Evolutionary conservation across 2,113 vertebrate species (phyloP).

Genomic region (Merops nubicus): DNA sequence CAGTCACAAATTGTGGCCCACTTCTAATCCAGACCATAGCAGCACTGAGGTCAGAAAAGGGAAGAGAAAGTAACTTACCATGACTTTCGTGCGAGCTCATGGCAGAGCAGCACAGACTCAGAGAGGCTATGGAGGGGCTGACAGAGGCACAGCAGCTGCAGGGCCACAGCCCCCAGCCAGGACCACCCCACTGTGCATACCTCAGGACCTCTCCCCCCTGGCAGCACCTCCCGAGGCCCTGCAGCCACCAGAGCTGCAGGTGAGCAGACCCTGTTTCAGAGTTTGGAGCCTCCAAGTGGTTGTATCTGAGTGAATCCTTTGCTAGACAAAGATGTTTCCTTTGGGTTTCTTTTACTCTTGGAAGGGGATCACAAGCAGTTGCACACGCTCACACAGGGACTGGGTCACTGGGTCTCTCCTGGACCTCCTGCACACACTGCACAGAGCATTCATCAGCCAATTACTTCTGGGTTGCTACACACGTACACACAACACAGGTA

Average conservation of each 20-base stretch:
- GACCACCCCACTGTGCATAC: not conserved
- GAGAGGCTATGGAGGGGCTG: not conserved
- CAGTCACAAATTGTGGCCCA: not conserved
- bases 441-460: not conserved
- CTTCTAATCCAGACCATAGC: not conserved
- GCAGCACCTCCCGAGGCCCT: not conserved
- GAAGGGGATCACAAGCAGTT: not conserved
- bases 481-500: not conserved
- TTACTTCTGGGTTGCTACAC: not conserved
- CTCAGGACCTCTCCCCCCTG: not conserved
- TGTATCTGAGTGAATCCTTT: not conserved
- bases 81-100: not conserved
- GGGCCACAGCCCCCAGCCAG: not conserved
- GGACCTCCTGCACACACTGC: not conserved
- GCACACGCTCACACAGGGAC: rapidly evolving
- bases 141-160: rapidly evolving
- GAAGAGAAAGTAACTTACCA: not conserved
- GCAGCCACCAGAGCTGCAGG: not conserved
- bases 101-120: not conserved
- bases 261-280: not conserved
- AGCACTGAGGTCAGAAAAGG: not conserved
- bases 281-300: constrained; percentile 7
- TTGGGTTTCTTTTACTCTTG: not conserved
- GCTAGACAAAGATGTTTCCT: not conserved
- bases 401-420: not conserved